Evolutionary conservation across 2,888 invertebrate species (phyloP), one percentile per base, ranked within the genome.

Genomic region (Helobdella robusta): DNA sequence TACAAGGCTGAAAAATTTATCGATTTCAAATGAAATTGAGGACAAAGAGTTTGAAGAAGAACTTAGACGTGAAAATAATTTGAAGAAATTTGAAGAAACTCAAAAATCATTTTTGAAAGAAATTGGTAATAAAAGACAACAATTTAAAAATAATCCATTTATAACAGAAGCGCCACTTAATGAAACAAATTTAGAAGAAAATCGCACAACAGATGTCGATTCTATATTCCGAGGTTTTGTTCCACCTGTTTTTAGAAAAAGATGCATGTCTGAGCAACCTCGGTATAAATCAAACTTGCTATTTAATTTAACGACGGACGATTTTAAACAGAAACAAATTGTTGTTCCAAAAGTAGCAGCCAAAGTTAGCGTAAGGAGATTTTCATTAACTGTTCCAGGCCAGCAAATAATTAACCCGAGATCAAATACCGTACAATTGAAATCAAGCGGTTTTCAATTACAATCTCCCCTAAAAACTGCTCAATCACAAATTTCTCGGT

Each of bases 11-110:
- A 62, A 62, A n/a, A 62, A 62, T 34, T 50, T 62, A 5, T 48
- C 50, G 3, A 48, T 50, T 50, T 28, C 46, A 20, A 40, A 30
- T 8, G 50, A 50, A 46, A 30, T 62, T 32, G 20, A 50, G 48
- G 62, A 62, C 48, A 46, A 62, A 28, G 62, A 62, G 50, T 46
- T 50, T n/a, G 46, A 62, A 5, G 46, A 44, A 30, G 62, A 62
- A 32, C 6, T 62, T 32, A 28, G 25, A 28, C 48, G 32, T 28
- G 62, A 62, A 30, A 11, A 30, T 20, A 62, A 62, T 50, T 50
- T 62, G 50, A 28, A 62, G 34, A 62, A 23, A 50, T 62, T 62
- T 32, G 62, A 62, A 62, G 62, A 62, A 25, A 30, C 30, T n/a
- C 25, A 20, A 8, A 48, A 34, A 15, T 20, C 30, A 30, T 46